A percentile compares a stretch with the other conserved stretches of the same genome.
phyloP scores from a whole-genome alignment of 1,140 invertebrate genomes.

The Periplaneta americana region DNA sequence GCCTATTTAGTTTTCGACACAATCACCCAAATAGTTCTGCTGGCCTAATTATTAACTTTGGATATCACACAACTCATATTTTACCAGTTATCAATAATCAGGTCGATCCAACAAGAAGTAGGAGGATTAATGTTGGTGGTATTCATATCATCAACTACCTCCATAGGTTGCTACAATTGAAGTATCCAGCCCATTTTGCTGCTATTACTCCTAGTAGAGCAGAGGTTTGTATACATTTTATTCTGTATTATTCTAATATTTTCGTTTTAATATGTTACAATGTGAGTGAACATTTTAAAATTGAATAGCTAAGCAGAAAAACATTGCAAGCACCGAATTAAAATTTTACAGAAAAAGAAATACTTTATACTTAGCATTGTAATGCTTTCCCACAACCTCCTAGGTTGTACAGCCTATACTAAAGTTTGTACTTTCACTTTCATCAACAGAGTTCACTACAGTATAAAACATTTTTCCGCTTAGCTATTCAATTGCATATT shows the following conservation, averaged over 20 bases:
- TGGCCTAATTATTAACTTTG: constrained; percentile 75
- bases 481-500: too few species aligned
- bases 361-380: too few species aligned
- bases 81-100: constrained; percentile 71
- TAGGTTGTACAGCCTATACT: too few species aligned
- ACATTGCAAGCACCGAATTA: too few species aligned
- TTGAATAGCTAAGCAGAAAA: too few species aligned
- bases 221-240: constrained; percentile 48
- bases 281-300: too few species aligned
- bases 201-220: constrained; percentile 80
- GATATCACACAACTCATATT: constrained; percentile 84
- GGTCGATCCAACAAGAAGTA: constrained; percentile 59
- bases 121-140: constrained; percentile 83
- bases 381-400: too few species aligned
- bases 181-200: constrained; percentile 86
- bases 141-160: constrained; percentile 80
- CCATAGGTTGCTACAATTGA: constrained; percentile 86
- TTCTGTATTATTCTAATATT: not conserved
- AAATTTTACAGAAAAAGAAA: too few species aligned
- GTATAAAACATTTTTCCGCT: too few species aligned
- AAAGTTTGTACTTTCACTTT: too few species aligned
- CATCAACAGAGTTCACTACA: too few species aligned
- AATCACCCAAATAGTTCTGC: constrained; percentile 28
- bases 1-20: constrained; percentile 69
- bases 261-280: too few species aligned